Evolutionary conservation across 1,140 invertebrate genomes (phyloP).

Genomic region (Macrosteles quadrilineatus): DNA sequence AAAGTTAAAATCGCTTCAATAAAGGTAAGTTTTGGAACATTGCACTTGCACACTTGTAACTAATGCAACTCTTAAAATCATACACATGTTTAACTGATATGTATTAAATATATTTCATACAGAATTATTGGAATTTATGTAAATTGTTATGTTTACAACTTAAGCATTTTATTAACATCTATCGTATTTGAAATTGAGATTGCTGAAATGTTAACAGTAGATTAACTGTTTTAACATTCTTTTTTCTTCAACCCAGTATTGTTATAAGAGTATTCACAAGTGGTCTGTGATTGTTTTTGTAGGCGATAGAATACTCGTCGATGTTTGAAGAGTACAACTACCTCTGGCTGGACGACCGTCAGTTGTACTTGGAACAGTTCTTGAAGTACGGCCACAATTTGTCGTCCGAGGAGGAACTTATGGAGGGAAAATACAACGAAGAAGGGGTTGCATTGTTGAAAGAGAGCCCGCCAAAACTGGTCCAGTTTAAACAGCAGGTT

Average conservation of each 20-base stretch:
- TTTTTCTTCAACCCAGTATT: no score
- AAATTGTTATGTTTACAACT: no score
- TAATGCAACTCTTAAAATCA: no score
- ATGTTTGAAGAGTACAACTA: constrained; percentile 53
- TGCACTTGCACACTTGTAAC: no score
- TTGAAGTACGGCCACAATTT: constrained; percentile 63
- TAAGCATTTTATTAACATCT: no score
- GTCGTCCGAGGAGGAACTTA: constrained; percentile 57
- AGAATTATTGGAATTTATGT: no score
- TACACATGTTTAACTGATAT: no score
- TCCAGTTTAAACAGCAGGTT: constrained; percentile 62
- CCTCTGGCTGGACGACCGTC: constrained; percentile 65
- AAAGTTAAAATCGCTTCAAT: constrained; percentile 31
- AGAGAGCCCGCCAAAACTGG: constrained; percentile 56
- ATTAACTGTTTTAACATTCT: no score
- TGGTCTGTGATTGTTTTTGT: not conserved
- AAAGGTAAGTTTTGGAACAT: constrained; percentile 33
- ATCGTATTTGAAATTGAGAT: no score
- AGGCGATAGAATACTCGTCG: constrained; percentile 40
- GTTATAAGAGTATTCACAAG: no score
- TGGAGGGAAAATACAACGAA: constrained; percentile 55
- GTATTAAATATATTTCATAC: no score
- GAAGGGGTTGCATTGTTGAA: constrained; percentile 50
- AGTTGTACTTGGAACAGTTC: constrained; percentile 64
- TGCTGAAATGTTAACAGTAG: no score